These are phyloP conservation scores for Jacana jacana DNA, from an alignment of 2,113 vertebrate species.

Conservation along the genomic window DNA sequence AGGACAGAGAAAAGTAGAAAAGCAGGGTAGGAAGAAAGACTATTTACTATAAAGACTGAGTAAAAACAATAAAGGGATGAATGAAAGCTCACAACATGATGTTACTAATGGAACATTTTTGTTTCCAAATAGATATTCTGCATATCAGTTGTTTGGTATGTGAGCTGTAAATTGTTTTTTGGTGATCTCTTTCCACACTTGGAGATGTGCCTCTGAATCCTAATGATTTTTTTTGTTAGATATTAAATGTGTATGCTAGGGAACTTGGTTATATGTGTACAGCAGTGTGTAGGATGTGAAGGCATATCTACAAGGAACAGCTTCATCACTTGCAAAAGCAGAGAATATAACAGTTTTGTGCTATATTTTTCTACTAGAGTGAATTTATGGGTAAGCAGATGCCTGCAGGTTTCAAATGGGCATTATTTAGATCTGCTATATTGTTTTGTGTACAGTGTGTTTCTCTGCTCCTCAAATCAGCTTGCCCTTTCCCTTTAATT, in stretches of 20 bases:
- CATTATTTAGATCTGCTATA: not conserved
- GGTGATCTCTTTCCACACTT: not conserved
- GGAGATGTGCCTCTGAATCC: not conserved
- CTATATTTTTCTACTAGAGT: not conserved
- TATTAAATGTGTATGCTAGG: not conserved
- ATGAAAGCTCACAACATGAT: not conserved
- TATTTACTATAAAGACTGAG: not conserved
- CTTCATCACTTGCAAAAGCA: not conserved
- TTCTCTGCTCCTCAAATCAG: not conserved
- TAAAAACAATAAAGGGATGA: not conserved
- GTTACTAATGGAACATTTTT: not conserved
- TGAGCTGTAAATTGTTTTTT: not conserved
- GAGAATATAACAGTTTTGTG: not conserved
- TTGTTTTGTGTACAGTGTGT: not conserved
- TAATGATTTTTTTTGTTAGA: not conserved
- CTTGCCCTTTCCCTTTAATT: not conserved
- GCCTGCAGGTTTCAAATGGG: not conserved
- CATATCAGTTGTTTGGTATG: not conserved
- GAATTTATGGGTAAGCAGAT: not conserved
- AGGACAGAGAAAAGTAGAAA: not conserved
- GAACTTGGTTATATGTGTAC: not conserved
- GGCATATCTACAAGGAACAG: not conserved
- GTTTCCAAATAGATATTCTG: not conserved
- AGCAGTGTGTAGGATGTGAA: not conserved
- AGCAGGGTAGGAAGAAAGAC: not conserved